These are phyloP conservation scores for Alauda arvensis DNA, from an alignment of 2,797 vertebrate species.

Conservation along the genomic window DNA sequence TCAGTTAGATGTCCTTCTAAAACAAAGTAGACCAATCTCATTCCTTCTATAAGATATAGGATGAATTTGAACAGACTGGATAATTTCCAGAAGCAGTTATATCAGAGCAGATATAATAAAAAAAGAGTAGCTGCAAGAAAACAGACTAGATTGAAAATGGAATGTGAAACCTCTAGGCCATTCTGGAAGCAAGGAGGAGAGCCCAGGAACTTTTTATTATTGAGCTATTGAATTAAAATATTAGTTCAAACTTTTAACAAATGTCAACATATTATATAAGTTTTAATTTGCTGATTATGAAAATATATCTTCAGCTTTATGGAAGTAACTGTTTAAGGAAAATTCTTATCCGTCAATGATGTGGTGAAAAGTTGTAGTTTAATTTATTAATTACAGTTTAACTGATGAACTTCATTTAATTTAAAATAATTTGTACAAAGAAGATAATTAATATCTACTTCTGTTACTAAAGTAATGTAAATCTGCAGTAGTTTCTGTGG, in stretches of 20 bases:
- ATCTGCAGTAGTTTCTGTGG: not conserved
- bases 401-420: not conserved
- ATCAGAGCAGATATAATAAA: not conserved
- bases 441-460: not conserved
- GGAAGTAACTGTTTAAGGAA: not conserved
- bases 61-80: not conserved
- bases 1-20: not conserved
- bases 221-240: not conserved
- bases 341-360: not conserved
- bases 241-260: not conserved
- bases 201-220: not conserved
- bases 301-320: not conserved
- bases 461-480: not conserved
- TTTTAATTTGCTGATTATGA: not conserved
- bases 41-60: not conserved
- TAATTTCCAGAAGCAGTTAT: constrained; percentile 20
- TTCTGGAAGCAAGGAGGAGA: not conserved
- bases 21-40: constrained; percentile 3
- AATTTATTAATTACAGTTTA: not conserved
- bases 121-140: not conserved
- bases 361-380: not conserved
- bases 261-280: not conserved
- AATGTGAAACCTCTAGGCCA: not conserved
- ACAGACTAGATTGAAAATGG: not conserved
- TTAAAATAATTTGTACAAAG: not conserved